phyloP scores from a whole-genome alignment of 2,888 invertebrate species.

The Leptinotarsa rubiginosa region DNA sequence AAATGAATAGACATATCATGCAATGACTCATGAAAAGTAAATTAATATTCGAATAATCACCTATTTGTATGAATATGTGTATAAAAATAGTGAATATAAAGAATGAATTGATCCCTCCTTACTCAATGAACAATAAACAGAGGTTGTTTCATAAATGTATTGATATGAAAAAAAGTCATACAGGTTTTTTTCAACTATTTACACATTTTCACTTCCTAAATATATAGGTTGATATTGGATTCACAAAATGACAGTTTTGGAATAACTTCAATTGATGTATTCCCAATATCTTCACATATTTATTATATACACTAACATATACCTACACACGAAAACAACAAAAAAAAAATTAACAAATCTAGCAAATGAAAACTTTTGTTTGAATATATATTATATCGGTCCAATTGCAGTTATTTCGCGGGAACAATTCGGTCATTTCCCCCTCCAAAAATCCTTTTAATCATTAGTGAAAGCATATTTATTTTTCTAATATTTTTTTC shows the following conservation, averaged over 20 bases:
- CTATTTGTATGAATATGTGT: not conserved
- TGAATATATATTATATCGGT: slow-evolving; percentile 33
- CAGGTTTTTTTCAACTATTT: not conserved
- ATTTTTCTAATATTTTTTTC: slow-evolving; percentile 34
- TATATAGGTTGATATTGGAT: not conserved
- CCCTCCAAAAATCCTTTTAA: slow-evolving; percentile 31
- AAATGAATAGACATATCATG: slow-evolving; percentile 4
- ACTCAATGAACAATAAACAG: not conserved
- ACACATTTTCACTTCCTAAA: slow-evolving; percentile 30
- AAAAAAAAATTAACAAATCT: slow-evolving; percentile 30
- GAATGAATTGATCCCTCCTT: slow-evolving; percentile 1
- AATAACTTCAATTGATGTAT: too few relatives aligned
- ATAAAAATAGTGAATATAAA: not conserved
- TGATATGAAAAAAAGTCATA: slow-evolving; percentile 12
- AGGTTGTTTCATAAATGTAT: slow-evolving; percentile 31
- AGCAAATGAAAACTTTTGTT: slow-evolving; percentile 20
- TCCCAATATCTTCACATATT: not conserved
- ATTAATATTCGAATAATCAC: too few relatives aligned
- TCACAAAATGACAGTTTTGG: too few relatives aligned
- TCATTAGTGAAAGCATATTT: slow-evolving; percentile 37
- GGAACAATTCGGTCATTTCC: slow-evolving; percentile 25
- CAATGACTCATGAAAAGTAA: too few relatives aligned
- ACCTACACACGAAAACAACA: slow-evolving; percentile 40
- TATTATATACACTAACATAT: slow-evolving; percentile 31
- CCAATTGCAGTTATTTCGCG: not conserved